These are phyloP conservation scores for Petrolisthes cinctipes DNA, from an alignment of 2,888 invertebrate genomes.

Conservation along the genomic window DNA sequence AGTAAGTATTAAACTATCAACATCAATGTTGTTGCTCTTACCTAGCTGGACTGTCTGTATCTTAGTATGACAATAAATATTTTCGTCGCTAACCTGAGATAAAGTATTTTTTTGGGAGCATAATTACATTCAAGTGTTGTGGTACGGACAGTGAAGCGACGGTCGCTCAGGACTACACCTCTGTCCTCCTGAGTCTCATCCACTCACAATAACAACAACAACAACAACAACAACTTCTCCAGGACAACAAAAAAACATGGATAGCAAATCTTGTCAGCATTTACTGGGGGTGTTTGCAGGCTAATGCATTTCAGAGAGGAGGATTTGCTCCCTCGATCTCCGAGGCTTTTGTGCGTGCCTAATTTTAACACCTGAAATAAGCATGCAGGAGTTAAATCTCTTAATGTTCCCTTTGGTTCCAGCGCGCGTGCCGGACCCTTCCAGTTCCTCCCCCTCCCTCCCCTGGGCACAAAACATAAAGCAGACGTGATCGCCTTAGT, in stretches of 20 bases:
- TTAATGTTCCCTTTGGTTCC: constrained; percentile 2
- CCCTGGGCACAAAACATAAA: background rate
- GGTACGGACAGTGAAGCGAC: too few species aligned
- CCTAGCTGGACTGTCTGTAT: too few species aligned
- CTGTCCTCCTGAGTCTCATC: too few species aligned
- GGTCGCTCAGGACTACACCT: too few species aligned
- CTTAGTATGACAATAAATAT: too few species aligned
- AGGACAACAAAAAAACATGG: background rate
- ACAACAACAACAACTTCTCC: too few species aligned
- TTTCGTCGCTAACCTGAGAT: too few species aligned
- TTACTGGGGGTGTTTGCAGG: background rate
- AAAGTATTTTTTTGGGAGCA: too few species aligned
- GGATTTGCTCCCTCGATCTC: background rate
- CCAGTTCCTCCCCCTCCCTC: background rate
- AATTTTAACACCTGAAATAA: constrained; percentile 8
- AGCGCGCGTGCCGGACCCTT: background rate
- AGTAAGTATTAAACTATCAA: too few species aligned
- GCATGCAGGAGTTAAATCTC: background rate
- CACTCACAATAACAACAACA: too few species aligned
- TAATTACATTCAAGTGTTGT: too few species aligned
- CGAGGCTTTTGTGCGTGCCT: constrained; percentile 9
- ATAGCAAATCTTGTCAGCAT: constrained; percentile 8
- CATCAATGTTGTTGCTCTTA: too few species aligned
- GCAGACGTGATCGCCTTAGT: constrained; percentile 1
- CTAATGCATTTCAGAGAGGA: constrained; percentile 7